Conservation (phyloP, 2,888 invertebrate genomes). For the Parascotia fuliginaria region DNA sequence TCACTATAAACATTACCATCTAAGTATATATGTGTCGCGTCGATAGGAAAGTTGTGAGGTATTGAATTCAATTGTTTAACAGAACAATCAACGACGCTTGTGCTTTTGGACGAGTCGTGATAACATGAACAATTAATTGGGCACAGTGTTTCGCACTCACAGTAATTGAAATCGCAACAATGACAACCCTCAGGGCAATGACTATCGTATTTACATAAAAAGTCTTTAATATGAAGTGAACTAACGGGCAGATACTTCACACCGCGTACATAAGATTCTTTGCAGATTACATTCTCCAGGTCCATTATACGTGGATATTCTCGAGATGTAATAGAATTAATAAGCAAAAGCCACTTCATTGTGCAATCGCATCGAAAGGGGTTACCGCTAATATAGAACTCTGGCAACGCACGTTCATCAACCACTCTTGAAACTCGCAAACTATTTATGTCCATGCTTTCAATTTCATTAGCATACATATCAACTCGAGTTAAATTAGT, state of each 20-base stretch:
- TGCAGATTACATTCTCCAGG: conserved; percentile 94
- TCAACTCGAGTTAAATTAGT: conserved; percentile 93
- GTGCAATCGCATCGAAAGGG: conserved; percentile 97
- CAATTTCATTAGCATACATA: conserved; percentile 95
- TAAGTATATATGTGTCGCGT: conserved; percentile 96
- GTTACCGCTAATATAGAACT: conserved; percentile 96
- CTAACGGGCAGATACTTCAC: conserved; percentile 92
- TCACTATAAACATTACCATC: conserved; percentile 95
- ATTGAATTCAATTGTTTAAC: conserved; percentile 90
- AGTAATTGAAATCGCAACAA: conserved; percentile 97
- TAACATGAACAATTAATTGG: conserved; percentile 97
- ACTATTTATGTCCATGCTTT: conserved; percentile 92
- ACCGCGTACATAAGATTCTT: conserved; percentile 93
- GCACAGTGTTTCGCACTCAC: conserved; percentile 97
- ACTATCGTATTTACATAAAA: conserved; percentile 95
- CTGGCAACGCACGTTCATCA: conserved; percentile 90
- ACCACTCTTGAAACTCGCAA: conserved; percentile 90
- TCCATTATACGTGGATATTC: conserved; percentile 96
- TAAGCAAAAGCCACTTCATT: conserved; percentile 97
- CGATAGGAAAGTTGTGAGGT: conserved; percentile 94
- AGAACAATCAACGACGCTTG: conserved; percentile 96
- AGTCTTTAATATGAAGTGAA: conserved; percentile 91
- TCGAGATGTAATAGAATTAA: conserved; percentile 92
- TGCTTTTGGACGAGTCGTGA: conserved; percentile 96
- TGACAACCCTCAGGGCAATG: conserved; percentile 97